Evolutionary conservation across 2,113 vertebrate genomes (phyloP), one percentile per base, ranked within the genome.

Genomic region (Catharus fuscescens): DNA sequence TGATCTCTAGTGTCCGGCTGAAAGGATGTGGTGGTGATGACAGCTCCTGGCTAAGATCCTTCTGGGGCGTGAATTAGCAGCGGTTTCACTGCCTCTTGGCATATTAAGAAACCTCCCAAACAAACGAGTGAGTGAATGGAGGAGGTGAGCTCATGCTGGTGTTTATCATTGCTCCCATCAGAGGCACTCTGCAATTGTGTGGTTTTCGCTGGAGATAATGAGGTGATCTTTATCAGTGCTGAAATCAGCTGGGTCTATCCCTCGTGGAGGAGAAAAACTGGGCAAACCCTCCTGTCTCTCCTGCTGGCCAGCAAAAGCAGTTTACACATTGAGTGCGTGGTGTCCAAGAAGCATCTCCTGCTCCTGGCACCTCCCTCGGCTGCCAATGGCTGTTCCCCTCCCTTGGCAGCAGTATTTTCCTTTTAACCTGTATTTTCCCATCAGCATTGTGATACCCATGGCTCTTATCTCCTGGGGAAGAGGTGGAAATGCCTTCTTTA

Each of bases 281-380:
- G 96, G 85, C 93, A 88, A 92, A 40, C 34, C 56, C 12, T 53
- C 4, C 0, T 9, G 19, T 73, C 50, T 78, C 50, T 61, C 79
- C 52, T 76, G 84, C 71, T 32, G 48, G 91, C 82, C 95, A 94
- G 92, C 74, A 92, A 95, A 97, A 96, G 74, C 92, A 82, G 95
- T 97, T 97, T 95, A 89, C 91, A 95, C 94, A 57, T 61, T 18
- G 92, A 96, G 62, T 48, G n/a, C 0, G 0, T 1, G 6, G 53
- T 59, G 79, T 56, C 80, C 2, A 92, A 60, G 86, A 53, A 32
- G 9, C n/a, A 65, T 20, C 76, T 59, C 54, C 54, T 40, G 57
- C 14, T 47, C 32, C 80, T 2, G 11, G 4, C 14, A 36, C 47
- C 31, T 66, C 62, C 44, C 70, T 76, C 17, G 20, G 4, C 94